Percentiles rank a stretch among this genome's conserved stretches.
Evolutionary conservation across 1,140 invertebrate species (phyloP).

Genomic region (Drosophila sproati): DNA sequence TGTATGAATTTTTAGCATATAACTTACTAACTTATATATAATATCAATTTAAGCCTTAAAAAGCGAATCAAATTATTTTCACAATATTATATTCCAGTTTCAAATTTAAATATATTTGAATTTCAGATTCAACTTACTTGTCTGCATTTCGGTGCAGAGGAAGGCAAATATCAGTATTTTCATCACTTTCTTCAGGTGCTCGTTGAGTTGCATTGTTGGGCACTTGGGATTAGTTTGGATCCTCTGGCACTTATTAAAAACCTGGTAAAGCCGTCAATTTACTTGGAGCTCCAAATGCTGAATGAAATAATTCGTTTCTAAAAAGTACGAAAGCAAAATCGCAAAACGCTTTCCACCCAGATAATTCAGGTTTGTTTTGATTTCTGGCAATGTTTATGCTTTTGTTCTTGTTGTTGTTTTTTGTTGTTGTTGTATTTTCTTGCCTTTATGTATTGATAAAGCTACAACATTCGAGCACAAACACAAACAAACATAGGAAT

Average conservation of each 20-base stretch:
- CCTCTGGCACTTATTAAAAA: neutral
- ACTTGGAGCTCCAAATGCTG: conserved; percentile 52
- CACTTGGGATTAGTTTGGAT: neutral
- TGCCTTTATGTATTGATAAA: conserved; percentile 47
- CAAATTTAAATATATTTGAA: neutral
- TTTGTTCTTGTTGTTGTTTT: conserved; percentile 22
- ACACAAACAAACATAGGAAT: conserved; percentile 12
- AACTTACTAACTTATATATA: neutral
- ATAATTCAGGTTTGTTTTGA: conserved; percentile 78
- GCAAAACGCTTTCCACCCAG: conserved; percentile 68
- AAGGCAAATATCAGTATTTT: conserved; percentile 77
- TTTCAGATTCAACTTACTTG: conserved; percentile 57
- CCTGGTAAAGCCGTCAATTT: neutral
- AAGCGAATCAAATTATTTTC: too few relatives aligned
- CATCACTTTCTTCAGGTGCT: conserved; percentile 59
- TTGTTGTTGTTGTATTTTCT: neutral
- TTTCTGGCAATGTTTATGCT: conserved; percentile 44
- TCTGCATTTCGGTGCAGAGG: conserved; percentile 81
- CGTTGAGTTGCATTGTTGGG: conserved; percentile 62
- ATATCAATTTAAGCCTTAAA: too few relatives aligned
- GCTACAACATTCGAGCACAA: conserved; percentile 34
- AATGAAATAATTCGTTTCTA: conserved; percentile 69
- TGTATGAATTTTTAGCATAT: neutral
- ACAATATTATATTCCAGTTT: neutral
- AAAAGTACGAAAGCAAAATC: conserved; percentile 68